Percentiles rank a stretch among this genome's conserved stretches.
phyloP scores from a whole-genome alignment of 2,113 vertebrate genomes.

The Hippocampus abdominalis region DNA sequence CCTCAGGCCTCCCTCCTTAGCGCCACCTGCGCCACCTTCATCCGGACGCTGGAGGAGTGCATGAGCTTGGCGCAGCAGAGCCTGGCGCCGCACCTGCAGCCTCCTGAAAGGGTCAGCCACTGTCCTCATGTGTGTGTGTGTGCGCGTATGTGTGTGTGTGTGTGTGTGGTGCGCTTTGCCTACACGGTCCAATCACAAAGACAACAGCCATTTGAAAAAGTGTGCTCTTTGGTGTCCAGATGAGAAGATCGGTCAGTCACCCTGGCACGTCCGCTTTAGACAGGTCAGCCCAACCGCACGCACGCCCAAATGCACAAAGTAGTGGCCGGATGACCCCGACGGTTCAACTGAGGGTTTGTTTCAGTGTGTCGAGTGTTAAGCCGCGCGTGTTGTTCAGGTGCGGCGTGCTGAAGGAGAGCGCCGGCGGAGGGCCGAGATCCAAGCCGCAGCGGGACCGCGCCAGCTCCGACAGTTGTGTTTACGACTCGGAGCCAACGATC shows the following conservation, averaged over 20 bases:
- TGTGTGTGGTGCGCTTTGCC: too few relatives aligned
- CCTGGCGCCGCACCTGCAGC: constrained; percentile 83
- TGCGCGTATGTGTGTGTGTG: neutral
- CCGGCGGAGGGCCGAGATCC: constrained; percentile 48
- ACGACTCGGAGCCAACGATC: constrained; percentile 46
- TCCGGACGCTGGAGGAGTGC: constrained; percentile 94
- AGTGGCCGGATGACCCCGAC: too few relatives aligned
- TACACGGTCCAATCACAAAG: neutral
- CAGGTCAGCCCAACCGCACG: constrained; percentile 35
- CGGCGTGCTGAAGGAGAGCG: constrained; percentile 42
- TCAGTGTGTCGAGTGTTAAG: too few relatives aligned
- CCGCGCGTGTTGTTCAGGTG: constrained; percentile 35
- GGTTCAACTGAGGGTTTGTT: too few relatives aligned
- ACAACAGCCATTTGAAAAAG: neutral
- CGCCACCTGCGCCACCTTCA: constrained; percentile 94
- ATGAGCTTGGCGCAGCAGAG: constrained; percentile 92
- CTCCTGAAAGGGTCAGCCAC: constrained; percentile 50
- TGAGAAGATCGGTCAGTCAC: constrained; percentile 63
- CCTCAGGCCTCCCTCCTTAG: constrained; percentile 83
- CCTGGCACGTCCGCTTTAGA: constrained; percentile 63
- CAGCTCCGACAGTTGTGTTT: constrained; percentile 55
- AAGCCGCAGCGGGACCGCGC: constrained; percentile 53
- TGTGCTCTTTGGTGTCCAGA: constrained; percentile 30
- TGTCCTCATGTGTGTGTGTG: neutral
- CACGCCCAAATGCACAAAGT: too few relatives aligned